Evolutionary conservation across 2,113 vertebrate species (phyloP).

Genomic region (Callipepla squamata): DNA sequence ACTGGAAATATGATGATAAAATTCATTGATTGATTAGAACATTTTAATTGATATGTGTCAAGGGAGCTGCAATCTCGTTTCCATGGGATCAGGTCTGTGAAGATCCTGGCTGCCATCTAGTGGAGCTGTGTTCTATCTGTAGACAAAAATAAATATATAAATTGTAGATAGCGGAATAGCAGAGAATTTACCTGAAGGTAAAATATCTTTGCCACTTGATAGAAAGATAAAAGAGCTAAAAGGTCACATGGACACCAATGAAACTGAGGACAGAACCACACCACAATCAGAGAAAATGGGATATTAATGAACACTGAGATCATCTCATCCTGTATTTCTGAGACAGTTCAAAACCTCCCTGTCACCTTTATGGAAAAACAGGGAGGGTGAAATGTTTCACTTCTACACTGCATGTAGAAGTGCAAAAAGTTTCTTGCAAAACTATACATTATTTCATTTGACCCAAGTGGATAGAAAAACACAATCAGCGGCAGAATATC

Average conservation of each 20-base stretch:
- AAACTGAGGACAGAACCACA: background rate
- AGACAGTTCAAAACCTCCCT: background rate
- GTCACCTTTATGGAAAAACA: background rate
- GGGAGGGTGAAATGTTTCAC: background rate
- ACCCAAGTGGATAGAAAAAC: background rate
- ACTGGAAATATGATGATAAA: background rate
- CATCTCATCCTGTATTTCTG: background rate
- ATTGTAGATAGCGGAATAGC: fast-evolving
- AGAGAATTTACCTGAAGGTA: background rate
- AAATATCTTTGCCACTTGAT: fast-evolving
- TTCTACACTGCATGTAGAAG: background rate
- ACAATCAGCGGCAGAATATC: too few species aligned
- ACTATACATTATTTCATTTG: background rate
- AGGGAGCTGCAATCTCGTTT: fast-evolving
- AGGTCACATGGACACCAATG: background rate
- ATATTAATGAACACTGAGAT: background rate
- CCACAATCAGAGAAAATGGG: fast-evolving
- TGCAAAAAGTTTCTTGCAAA: too few species aligned
- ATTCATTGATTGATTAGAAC: background rate
- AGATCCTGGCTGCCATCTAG: conserved; percentile 58
- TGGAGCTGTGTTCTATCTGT: background rate
- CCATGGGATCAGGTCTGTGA: background rate
- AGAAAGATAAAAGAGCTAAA: background rate
- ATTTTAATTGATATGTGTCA: background rate
- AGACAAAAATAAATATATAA: background rate